Conservation (phyloP, 2,113 vertebrate genomes). For the Chloroceryle aenea region DNA sequence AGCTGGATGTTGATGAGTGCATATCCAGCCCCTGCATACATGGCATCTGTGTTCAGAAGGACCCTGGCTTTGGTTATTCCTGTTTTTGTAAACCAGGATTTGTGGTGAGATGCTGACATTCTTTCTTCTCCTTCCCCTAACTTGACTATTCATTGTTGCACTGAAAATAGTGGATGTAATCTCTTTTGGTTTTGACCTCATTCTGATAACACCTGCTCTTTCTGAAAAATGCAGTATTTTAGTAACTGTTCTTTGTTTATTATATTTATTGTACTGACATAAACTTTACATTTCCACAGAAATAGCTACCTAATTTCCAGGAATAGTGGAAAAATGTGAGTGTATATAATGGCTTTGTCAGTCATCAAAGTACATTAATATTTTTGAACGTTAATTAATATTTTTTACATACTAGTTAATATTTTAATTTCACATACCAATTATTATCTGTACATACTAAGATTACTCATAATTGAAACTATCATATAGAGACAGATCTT, state of each 20-base stretch:
- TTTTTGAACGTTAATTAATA: neutral
- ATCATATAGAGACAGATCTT: neutral
- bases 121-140: neutral
- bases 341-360: neutral
- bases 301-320: neutral
- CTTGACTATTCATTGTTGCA: neutral
- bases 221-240: neutral
- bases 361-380: neutral
- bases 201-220: neutral
- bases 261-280: neutral
- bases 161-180: neutral
- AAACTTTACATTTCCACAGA: neutral
- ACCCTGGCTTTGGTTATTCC: slow-evolving; percentile 84
- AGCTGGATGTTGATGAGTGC: slow-evolving; percentile 90
- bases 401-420: neutral
- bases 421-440: neutral
- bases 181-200: neutral
- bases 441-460: neutral
- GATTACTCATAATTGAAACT: neutral
- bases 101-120: slow-evolving; percentile 81
- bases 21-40: slow-evolving; percentile 86
- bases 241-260: neutral
- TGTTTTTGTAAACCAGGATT: slow-evolving; percentile 91
- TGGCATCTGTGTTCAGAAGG: slow-evolving; percentile 87
- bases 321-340: neutral